A percentile compares a stretch with the other conserved stretches of the same genome.
Evolutionary conservation across 2,113 vertebrate species (phyloP).

Genomic region (Atractosteus spatula): DNA sequence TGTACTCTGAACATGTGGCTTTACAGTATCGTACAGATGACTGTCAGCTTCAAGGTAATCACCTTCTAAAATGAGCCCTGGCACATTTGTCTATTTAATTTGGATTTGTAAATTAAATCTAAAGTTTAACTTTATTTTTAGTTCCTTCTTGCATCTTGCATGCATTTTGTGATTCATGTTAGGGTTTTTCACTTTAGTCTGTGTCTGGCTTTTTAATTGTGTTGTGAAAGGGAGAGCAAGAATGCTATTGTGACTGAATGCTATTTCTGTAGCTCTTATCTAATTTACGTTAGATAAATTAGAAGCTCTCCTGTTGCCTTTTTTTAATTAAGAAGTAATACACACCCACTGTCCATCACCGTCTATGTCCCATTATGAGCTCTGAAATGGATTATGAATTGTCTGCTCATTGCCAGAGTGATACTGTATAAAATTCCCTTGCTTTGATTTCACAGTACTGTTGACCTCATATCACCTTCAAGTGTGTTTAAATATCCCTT

Average conservation of each 20-base stretch:
- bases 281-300: slow-evolving; percentile 72
- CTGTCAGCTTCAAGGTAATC: no score
- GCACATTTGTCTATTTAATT: no score
- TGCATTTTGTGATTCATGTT: no score
- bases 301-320: slow-evolving; percentile 72
- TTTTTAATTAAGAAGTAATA: slow-evolving; percentile 74
- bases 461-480: neutral
- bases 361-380: slow-evolving; percentile 72
- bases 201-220: no score
- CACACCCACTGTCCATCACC: slow-evolving; percentile 72
- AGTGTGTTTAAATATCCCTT: neutral
- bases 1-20: no score
- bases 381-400: slow-evolving; percentile 69
- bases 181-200: no score
- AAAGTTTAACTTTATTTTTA: no score
- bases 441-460: slow-evolving; percentile 22
- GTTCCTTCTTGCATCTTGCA: no score
- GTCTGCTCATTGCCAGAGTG: slow-evolving; percentile 54
- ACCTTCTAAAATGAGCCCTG: no score
- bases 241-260: slow-evolving; percentile 60
- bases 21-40: no score
- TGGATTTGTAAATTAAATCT: no score
- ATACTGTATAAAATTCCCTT: slow-evolving; percentile 56
- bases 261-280: slow-evolving; percentile 72
- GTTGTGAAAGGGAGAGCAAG: slow-evolving; percentile 37